Conservation (phyloP, 1,140 invertebrate genomes). For the Microplitis mediator region DNA sequence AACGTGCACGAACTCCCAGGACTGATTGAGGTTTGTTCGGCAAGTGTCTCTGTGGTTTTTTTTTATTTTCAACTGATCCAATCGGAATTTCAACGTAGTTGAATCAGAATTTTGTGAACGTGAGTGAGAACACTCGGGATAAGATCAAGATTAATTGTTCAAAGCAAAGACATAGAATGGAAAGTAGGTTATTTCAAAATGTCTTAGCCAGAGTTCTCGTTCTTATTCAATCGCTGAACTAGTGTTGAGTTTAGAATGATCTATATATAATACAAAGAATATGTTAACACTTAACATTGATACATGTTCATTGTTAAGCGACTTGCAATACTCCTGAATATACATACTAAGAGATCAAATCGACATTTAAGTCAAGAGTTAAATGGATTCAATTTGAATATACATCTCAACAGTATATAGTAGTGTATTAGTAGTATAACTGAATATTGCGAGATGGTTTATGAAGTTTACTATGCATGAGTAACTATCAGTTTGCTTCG, state of each 20-base stretch:
- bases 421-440: neutral
- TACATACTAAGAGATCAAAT: no score
- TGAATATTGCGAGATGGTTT: slow-evolving; percentile 18
- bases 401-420: neutral
- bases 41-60: slow-evolving; percentile 1
- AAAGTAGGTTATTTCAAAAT: neutral
- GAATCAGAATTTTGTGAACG: neutral
- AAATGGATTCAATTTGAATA: slow-evolving; percentile 6
- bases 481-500: slow-evolving; percentile 18
- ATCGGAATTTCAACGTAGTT: slow-evolving; percentile 1
- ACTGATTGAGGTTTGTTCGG: slow-evolving; percentile 32
- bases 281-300: no score
- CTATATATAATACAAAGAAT: no score
- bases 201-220: neutral
- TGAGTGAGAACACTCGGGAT: neutral
- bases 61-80: neutral
- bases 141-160: slow-evolving; percentile 24
- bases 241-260: no score
- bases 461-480: slow-evolving; percentile 19
- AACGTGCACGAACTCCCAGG: slow-evolving; percentile 21
- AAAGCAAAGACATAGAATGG: neutral
- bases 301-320: no score
- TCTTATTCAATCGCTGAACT: no score
- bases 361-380: neutral
- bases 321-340: no score